These are phyloP conservation scores for Glossophaga mutica DNA, from an alignment of 2,797 vertebrate genomes.

Conservation along the genomic window DNA sequence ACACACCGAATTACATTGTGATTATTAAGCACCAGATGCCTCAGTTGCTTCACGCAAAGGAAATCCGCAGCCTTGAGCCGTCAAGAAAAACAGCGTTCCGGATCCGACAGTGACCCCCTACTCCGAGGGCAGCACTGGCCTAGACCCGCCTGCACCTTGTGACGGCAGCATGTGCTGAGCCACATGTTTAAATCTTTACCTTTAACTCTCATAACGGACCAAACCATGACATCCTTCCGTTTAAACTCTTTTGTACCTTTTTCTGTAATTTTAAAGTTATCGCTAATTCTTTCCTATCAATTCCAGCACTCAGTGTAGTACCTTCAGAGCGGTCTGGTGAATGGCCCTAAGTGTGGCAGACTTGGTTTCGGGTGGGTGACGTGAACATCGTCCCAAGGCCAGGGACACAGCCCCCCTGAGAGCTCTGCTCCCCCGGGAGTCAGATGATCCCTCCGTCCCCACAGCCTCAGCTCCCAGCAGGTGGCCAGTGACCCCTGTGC, in stretches of 20 bases:
- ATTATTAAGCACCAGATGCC: constrained; percentile 75
- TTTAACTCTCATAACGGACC: background rate
- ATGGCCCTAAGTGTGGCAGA: background rate
- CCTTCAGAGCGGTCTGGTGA: background rate
- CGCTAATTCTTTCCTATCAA: background rate
- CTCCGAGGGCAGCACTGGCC: background rate
- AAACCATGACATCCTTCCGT: background rate
- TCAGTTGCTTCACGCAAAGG: constrained; percentile 70
- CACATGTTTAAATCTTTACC: background rate
- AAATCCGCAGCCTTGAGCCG: background rate
- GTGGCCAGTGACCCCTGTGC: background rate
- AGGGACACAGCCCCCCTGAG: too few relatives aligned
- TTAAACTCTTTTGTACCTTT: background rate
- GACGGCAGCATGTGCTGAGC: background rate
- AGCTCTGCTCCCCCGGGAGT: too few relatives aligned
- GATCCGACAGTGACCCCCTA: background rate
- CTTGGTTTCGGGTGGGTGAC: background rate
- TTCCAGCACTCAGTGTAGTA: background rate
- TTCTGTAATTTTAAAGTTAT: background rate
- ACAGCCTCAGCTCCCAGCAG: too few relatives aligned
- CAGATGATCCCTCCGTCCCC: too few relatives aligned
- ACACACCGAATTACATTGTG: background rate
- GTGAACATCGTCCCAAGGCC: background rate
- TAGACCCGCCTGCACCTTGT: background rate
- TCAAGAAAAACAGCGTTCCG: constrained; percentile 36